Conservation (phyloP, 2,113 vertebrate genomes). For the Vicugna pacos region DNA sequence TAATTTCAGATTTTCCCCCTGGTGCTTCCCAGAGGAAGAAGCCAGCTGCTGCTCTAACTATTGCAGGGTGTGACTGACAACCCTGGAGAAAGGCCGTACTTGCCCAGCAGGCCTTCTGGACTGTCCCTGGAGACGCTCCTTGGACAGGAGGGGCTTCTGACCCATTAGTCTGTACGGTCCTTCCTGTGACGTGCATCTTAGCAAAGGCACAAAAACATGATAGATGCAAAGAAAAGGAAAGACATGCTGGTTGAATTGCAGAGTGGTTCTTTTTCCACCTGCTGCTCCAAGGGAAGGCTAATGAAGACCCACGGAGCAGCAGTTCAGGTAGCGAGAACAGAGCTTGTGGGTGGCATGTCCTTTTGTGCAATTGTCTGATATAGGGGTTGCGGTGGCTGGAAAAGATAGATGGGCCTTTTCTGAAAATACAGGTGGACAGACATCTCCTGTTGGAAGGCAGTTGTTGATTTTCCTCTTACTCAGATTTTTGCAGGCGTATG, state of each 20-base stretch:
- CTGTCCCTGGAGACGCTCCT: background rate
- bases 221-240: background rate
- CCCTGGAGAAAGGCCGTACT: background rate
- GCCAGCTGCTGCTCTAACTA: background rate
- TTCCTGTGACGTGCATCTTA: background rate
- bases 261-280: background rate
- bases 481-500: background rate
- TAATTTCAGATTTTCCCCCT: background rate
- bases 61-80: background rate
- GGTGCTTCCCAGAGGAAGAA: background rate
- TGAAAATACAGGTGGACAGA: background rate
- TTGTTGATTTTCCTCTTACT: background rate
- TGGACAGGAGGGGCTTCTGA: background rate
- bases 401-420: background rate
- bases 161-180: background rate
- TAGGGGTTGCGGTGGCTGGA: background rate
- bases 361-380: background rate
- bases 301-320: background rate
- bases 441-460: background rate
- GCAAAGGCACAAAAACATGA: background rate
- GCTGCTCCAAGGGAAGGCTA: background rate
- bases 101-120: background rate
- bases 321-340: background rate
- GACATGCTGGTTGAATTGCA: background rate
- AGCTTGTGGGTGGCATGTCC: background rate